A percentile compares a stretch with the other conserved stretches of the same genome.
phyloP scores from a whole-genome alignment of 2,888 invertebrate genomes.

The Cheiracanthium punctorium region DNA sequence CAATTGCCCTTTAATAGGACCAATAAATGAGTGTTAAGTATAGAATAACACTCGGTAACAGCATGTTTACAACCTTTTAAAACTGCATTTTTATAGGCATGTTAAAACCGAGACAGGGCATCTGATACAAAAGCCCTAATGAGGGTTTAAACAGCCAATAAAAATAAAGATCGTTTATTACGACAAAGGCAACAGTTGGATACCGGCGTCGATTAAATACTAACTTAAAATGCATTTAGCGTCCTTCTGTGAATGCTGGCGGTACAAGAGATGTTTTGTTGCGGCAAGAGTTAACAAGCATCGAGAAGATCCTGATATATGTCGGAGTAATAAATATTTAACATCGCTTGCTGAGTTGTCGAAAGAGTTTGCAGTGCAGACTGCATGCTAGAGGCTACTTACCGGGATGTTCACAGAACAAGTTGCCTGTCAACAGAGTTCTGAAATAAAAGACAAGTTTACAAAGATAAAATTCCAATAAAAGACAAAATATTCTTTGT shows the following conservation, averaged over 20 bases:
- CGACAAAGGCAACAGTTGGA: slow-evolving; percentile 6
- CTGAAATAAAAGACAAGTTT: too few relatives aligned
- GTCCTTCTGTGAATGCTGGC: not conserved
- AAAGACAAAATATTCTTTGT: too few relatives aligned
- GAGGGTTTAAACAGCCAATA: slow-evolving; percentile 43
- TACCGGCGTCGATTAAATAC: slow-evolving; percentile 12
- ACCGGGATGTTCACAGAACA: too few relatives aligned
- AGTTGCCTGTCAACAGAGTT: too few relatives aligned
- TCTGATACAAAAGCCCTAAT: not conserved
- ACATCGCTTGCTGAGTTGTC: slow-evolving; percentile 8
- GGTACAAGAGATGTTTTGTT: not conserved
- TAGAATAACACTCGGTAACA: not conserved
- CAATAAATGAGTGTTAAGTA: not conserved
- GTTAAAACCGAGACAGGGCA: not conserved
- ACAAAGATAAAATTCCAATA: too few relatives aligned
- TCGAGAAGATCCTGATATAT: not conserved
- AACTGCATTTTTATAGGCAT: not conserved
- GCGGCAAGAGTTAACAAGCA: not conserved
- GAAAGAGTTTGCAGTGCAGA: not conserved
- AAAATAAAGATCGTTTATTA: slow-evolving; percentile 17
- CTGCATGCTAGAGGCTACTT: too few relatives aligned
- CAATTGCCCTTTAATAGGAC: not conserved
- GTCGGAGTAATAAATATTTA: slow-evolving; percentile 1
- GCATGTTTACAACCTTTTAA: slow-evolving; percentile 5
- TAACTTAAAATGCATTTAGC: slow-evolving; percentile 17